These are phyloP conservation scores for human (Homo sapiens) DNA, from an alignment of 2,113 vertebrate species.

Conservation along the genomic window DNA sequence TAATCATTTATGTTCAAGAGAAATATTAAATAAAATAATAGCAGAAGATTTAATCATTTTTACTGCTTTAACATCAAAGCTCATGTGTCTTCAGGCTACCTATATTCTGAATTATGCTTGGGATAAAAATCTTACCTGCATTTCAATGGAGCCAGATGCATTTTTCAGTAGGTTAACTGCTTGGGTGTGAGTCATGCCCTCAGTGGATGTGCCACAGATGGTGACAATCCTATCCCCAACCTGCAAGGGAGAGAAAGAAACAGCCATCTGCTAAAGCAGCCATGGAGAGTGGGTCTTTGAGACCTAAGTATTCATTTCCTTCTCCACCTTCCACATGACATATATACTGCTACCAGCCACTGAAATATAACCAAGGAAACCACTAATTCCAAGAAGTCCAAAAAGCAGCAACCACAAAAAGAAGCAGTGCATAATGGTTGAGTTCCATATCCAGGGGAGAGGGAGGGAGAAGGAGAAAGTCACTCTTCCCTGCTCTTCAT, in stretches of 20 bases:
- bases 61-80: neutral
- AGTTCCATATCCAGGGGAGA: neutral
- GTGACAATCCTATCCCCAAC: slow-evolving; percentile 96
- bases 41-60: neutral
- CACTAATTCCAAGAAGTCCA: neutral
- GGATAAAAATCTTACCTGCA: slow-evolving; percentile 88
- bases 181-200: slow-evolving; percentile 95
- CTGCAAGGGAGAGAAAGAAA: slow-evolving; percentile 79
- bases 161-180: slow-evolving; percentile 95
- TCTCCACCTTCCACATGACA: neutral
- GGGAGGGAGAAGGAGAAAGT: neutral
- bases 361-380: neutral
- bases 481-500: neutral
- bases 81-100: neutral
- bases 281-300: neutral
- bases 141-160: slow-evolving; percentile 90
- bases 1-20: neutral
- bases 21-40: slow-evolving; percentile 15
- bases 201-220: slow-evolving; percentile 92
- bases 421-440: neutral
- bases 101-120: neutral
- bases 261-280: neutral
- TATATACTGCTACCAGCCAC: neutral
- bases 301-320: neutral
- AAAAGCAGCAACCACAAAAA: neutral